These are phyloP conservation scores for Cavia aperea DNA, from an alignment of 2,113 vertebrate species.

Conservation along the genomic window DNA sequence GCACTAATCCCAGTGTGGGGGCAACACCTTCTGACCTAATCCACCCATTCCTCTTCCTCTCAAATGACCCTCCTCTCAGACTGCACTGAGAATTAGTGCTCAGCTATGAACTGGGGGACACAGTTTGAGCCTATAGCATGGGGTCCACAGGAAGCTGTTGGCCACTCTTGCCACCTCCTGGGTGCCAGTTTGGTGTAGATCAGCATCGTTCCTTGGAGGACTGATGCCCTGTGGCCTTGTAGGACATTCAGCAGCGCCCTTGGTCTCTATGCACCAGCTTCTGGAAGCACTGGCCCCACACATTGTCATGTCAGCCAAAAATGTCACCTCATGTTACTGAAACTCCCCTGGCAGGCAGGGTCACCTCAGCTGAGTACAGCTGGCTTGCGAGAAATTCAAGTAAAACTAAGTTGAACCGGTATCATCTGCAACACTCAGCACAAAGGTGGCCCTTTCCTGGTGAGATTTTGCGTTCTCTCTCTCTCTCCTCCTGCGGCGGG, in stretches of 20 bases:
- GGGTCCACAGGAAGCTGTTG: neutral
- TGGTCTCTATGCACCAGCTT: neutral
- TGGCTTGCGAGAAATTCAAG: neutral
- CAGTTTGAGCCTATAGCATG: neutral
- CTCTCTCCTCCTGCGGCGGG: neutral
- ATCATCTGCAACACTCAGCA: neutral
- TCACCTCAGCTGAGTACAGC: neutral
- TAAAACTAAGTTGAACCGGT: neutral
- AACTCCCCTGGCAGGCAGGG: neutral
- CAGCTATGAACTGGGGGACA: neutral
- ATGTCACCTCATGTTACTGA: neutral
- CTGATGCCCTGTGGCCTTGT: too few relatives aligned
- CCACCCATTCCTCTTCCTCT: neutral
- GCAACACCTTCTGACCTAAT: neutral
- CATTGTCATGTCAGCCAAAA: neutral
- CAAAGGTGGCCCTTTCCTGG: neutral
- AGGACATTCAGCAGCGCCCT: too few relatives aligned
- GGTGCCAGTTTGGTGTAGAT: neutral
- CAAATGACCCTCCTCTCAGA: neutral
- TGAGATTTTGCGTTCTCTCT: neutral
- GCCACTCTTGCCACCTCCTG: neutral
- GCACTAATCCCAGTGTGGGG: neutral
- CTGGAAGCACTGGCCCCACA: accelerated
- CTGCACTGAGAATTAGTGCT: neutral
- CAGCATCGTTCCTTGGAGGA: neutral